A percentile compares a stretch with the other conserved stretches of the same genome.
These are phyloP conservation scores for Ericerus pela DNA, from an alignment of 1,140 invertebrate species.

Conservation along the genomic window DNA sequence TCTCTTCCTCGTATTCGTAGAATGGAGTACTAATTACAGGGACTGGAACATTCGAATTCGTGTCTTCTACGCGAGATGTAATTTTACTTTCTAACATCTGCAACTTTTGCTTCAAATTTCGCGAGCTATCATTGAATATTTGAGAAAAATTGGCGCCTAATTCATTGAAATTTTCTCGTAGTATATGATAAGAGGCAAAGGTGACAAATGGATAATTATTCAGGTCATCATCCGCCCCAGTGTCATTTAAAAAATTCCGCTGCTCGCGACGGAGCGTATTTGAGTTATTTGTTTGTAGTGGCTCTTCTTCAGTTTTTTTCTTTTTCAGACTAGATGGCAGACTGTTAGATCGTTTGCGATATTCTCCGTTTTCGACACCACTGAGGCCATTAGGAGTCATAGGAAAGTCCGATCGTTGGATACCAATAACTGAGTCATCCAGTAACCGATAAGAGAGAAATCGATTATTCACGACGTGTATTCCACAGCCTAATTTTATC, in stretches of 20 bases:
- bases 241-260: too few species aligned
- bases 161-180: neutral
- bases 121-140: neutral
- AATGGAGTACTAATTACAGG: neutral
- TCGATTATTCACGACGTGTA: neutral
- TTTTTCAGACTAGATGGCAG: neutral
- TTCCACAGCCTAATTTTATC: neutral
- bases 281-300: too few species aligned
- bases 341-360: slow-evolving; percentile 2
- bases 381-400: neutral
- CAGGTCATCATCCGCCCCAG: too few species aligned
- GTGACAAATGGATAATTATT: neutral
- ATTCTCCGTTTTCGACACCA: slow-evolving; percentile 1
- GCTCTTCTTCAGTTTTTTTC: too few species aligned
- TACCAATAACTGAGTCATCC: neutral
- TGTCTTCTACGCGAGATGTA: too few species aligned
- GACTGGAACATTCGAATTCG: too few species aligned
- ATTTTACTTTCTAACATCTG: too few species aligned
- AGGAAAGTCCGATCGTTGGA: neutral
- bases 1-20: neutral
- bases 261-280: too few species aligned
- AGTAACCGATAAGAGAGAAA: neutral
- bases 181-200: neutral
- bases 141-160: neutral
- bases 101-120: neutral